Base-by-base conservation (phyloP, 2,888 invertebrate species). In the Coremacera marginata region DNA sequence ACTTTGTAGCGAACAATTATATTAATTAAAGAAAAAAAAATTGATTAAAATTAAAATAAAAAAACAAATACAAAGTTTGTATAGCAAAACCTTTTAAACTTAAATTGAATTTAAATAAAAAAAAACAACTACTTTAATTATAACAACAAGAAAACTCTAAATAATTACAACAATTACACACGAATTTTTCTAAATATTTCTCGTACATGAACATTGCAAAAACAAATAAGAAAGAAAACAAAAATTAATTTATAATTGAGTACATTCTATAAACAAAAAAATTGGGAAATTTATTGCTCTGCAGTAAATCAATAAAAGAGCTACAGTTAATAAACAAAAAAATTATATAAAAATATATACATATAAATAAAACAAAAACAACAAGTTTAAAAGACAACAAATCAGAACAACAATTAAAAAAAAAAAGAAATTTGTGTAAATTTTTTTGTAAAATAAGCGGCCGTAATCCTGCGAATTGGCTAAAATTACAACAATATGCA, bases 21-120 rank as follows among this genome's bases (percentile, higher is more conserved):
- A 78, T 22, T 78, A 75, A 72, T 27, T 34, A 63, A 34, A 65
- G 16, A 65, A 65, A 65, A 65, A 34, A 65, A 22, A 16, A 65
- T 34, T 49, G 25, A 75, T 34, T 62, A 70, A 77, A 73, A 76
- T 73, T 75, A n/a, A n/a, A n/a, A n/a, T n/a, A n/a, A 90, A 90
- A 90, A 90, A 90, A 90, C 91, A 91, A 91, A 78, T 82, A 81
- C 83, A 67, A 65, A 2, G 34, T 14, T n/a, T 11, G 14, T 34
- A 65, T n/a, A 34, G 9, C 34, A 34, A 67, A 44, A 67, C 67
- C n/a, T 67, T 91, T 91, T 79, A 84, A 85, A 83, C 82, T 84
- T 84, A 85, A 85, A 84, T 84, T 84, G 83, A 84, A 84, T 82
- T 84, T 83, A 83, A 84, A 82, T 82, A 81, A 82, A 79, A 80